Evolutionary conservation across 2,888 invertebrate genomes (phyloP).

Genomic region (Amblyjoppa fuscipennis): DNA sequence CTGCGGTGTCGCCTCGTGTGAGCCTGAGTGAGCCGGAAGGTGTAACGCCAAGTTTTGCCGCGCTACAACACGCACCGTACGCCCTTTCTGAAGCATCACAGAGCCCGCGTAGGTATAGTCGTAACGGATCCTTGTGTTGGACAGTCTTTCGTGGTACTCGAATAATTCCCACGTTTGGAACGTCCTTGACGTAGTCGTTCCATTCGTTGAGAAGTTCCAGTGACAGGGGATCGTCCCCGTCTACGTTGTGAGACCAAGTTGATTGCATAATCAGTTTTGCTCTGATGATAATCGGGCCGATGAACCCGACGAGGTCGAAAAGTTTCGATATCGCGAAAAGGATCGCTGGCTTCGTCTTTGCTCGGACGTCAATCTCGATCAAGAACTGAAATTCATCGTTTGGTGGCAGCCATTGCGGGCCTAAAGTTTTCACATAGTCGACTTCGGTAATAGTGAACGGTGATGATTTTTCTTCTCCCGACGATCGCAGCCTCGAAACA

Average conservation of each 20-base stretch:
- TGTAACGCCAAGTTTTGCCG: no score
- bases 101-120: conserved; percentile 20
- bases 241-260: conserved; percentile 64
- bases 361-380: no score
- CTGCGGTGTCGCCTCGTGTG: no score
- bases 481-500: background rate
- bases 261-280: conserved; percentile 65
- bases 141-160: background rate
- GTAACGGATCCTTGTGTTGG: background rate
- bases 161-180: conserved; percentile 3
- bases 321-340: conserved; percentile 58
- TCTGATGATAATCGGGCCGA: conserved; percentile 71
- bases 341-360: conserved; percentile 65
- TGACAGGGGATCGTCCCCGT: conserved; percentile 72
- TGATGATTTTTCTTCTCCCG: background rate
- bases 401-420: no score
- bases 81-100: conserved; percentile 19
- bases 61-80: background rate
- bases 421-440: no score
- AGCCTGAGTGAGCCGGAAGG: no score
- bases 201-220: conserved; percentile 28
- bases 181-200: conserved; percentile 34
- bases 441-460: background rate
- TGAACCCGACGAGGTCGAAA: conserved; percentile 69
- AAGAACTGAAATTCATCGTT: no score